Evolutionary conservation across 2,797 vertebrate genomes (phyloP).

Genomic region (Eulemur coronatus): DNA sequence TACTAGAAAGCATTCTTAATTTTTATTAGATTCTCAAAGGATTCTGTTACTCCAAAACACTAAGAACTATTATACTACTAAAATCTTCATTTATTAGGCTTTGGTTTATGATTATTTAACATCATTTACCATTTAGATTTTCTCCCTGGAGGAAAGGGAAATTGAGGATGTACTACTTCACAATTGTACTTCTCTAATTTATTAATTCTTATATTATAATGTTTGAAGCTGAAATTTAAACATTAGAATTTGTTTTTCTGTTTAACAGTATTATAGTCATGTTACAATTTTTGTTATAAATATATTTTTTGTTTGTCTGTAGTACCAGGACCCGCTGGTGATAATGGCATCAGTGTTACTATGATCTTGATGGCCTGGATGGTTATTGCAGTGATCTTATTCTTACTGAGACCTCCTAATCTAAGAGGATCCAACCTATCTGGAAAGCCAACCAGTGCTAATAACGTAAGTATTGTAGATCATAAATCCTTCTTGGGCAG

Average conservation of each 20-base stretch:
- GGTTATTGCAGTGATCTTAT: conserved; percentile 92
- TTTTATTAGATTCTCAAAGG: conserved; percentile 7
- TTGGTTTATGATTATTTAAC: conserved; percentile 15
- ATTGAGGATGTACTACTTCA: conserved; percentile 26
- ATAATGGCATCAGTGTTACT: conserved; percentile 90
- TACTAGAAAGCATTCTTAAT: not conserved
- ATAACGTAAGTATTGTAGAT: conserved; percentile 88
- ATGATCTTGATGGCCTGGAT: conserved; percentile 97
- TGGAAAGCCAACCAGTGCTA: conserved; percentile 90
- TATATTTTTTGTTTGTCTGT: conserved; percentile 56
- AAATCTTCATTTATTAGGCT: conserved; percentile 9
- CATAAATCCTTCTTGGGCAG: not conserved
- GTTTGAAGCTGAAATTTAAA: conserved; percentile 37
- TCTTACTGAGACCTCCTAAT: conserved; percentile 93
- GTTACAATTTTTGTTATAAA: conserved; percentile 2
- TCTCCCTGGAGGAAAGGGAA: conserved; percentile 12
- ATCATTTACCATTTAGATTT: conserved; percentile 23
- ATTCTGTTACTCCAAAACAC: not conserved
- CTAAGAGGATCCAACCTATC: conserved; percentile 88
- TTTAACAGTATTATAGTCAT: not conserved
- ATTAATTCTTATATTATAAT: not conserved
- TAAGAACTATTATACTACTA: conserved; percentile 1
- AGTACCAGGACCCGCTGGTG: conserved; percentile 94
- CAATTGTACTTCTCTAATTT: not conserved
- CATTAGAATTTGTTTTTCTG: not conserved